phyloP scores from a whole-genome alignment of 2,888 invertebrate species.

The Lochmaea capreae region DNA sequence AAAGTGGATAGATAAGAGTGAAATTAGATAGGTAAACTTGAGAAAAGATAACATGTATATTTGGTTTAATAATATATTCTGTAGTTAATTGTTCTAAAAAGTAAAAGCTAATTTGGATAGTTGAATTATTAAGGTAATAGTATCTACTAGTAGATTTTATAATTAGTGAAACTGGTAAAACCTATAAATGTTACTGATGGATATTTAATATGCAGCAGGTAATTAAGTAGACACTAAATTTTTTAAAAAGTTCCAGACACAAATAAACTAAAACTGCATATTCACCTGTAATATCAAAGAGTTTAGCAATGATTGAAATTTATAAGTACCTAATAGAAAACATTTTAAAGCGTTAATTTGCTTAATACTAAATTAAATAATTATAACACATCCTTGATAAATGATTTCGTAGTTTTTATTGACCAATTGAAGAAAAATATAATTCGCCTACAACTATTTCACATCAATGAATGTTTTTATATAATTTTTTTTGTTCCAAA shows the following conservation, averaged over 20 bases:
- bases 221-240: neutral
- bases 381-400: neutral
- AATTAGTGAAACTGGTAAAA: neutral
- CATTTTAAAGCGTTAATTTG: neutral
- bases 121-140: neutral
- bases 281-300: neutral
- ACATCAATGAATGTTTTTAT: neutral
- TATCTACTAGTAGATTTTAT: neutral
- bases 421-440: neutral
- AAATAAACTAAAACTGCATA: neutral
- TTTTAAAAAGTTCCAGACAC: neutral
- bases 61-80: no score
- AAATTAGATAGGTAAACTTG: no score
- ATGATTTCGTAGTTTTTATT: neutral
- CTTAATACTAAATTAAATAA: neutral
- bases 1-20: no score
- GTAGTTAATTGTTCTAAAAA: no score
- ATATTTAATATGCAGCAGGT: conserved; percentile 7
- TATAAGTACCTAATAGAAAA: neutral
- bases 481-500: no score
- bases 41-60: no score
- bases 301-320: neutral
- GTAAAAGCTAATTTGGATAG: no score
- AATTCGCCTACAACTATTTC: neutral
- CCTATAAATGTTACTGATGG: neutral